Evolutionary conservation across 2,797 vertebrate genomes (phyloP).

Genomic region (Helostoma temminkii): DNA sequence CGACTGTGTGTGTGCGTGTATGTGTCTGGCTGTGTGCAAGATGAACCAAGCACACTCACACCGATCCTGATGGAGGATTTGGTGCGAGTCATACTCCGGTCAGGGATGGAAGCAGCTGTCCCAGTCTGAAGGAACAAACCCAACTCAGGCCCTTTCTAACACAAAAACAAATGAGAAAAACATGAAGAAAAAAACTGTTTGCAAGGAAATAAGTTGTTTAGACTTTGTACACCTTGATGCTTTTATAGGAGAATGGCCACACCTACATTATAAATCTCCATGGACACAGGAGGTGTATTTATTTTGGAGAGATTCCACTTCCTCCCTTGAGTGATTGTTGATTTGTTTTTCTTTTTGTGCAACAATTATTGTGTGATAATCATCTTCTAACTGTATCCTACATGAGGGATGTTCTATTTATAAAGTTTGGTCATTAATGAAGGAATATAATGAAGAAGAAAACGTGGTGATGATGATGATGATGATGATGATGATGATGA

Average conservation of each 20-base stretch:
- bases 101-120: constrained; percentile 74
- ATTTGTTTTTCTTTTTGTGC: constrained; percentile 62
- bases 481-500: constrained; percentile 64
- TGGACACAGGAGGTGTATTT: constrained; percentile 79
- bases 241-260: constrained; percentile 88
- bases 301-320: constrained; percentile 81
- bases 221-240: constrained; percentile 89
- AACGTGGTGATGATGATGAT: constrained; percentile 66
- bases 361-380: constrained; percentile 76
- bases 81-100: constrained; percentile 86
- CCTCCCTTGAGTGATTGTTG: constrained; percentile 61
- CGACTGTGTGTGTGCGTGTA: constrained; percentile 32
- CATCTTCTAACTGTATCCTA: constrained; percentile 86
- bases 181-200: constrained; percentile 60
- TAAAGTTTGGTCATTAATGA: constrained; percentile 77
- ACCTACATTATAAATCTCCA: constrained; percentile 78
- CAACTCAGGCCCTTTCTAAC: constrained; percentile 98
- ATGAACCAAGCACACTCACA: constrained; percentile 66
- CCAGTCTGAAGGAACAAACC: constrained; percentile 89
- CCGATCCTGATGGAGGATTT: constrained; percentile 47
- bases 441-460: constrained; percentile 80
- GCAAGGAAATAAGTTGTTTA: constrained; percentile 75
- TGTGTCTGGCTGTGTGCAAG: constrained; percentile 25
- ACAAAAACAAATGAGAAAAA: constrained; percentile 79
- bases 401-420: constrained; percentile 89